These are phyloP conservation scores for Gila robusta DNA, from an alignment of 2,797 vertebrate genomes.

Conservation along the genomic window DNA sequence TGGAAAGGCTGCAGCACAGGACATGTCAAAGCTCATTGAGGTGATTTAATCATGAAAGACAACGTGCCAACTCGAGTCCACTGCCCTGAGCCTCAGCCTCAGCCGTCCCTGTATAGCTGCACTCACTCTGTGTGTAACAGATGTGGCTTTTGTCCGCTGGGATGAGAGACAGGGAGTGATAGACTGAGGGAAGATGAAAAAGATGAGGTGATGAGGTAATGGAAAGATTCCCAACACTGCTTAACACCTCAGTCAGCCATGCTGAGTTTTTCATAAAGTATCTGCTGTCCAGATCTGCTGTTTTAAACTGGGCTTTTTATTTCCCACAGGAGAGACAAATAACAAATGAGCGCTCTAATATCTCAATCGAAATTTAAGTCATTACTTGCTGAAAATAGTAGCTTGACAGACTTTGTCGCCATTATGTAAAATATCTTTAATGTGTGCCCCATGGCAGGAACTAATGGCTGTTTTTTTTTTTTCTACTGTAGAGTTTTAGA, in stretches of 20 bases:
- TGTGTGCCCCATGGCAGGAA: neutral
- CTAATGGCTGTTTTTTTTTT: too few relatives aligned
- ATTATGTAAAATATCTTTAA: neutral
- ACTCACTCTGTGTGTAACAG: slow-evolving; percentile 52
- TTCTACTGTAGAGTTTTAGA: too few relatives aligned
- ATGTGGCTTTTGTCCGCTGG: slow-evolving; percentile 52
- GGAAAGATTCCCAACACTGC: slow-evolving; percentile 1
- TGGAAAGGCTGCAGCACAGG: slow-evolving; percentile 33
- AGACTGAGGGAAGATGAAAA: slow-evolving; percentile 40
- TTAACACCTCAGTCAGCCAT: slow-evolving; percentile 9
- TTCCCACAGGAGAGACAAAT: neutral
- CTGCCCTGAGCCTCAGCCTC: slow-evolving; percentile 47
- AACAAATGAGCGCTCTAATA: too few relatives aligned
- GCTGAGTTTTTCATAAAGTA: neutral
- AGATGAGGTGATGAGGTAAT: slow-evolving; percentile 30
- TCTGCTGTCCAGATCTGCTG: neutral
- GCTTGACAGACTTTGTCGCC: neutral
- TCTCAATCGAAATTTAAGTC: neutral
- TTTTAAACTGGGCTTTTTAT: slow-evolving; percentile 1
- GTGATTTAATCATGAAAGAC: slow-evolving; percentile 62
- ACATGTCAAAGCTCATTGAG: slow-evolving; percentile 52
- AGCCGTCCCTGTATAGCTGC: slow-evolving; percentile 39
- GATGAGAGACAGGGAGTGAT: slow-evolving; percentile 25
- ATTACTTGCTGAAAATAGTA: neutral
- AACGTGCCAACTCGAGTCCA: slow-evolving; percentile 58